Evolutionary conservation across 92 coral and sea anemone genomes (phyloP), one percentile per base, ranked within the genome.

Genomic region (Palythoa heliodiscus): DNA sequence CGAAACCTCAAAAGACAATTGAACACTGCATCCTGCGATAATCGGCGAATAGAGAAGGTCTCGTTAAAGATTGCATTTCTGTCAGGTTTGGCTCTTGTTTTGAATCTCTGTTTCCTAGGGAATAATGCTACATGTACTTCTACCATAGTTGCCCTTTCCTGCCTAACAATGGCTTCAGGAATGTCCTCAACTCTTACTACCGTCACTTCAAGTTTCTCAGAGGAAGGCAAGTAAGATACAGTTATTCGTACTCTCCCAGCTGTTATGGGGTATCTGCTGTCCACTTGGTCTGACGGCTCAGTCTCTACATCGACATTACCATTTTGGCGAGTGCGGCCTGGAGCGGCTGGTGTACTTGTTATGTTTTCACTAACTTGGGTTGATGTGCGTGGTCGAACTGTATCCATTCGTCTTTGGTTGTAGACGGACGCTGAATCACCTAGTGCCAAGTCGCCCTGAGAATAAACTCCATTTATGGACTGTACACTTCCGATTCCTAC

Each of bases 221-320:
- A 80, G 35, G 84, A 80, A 20, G 84, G 84, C 16, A 73, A 80
- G 13, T 40, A 80, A 13, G 84, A 80, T 43, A 80, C 47, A 1
- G 84, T 61, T 47, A 80, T 73, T 37, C 84, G 57, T 20, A 80
- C 84, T 38, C 84, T 80, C 39, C 84, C 84, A 1, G 84, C 84
- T 63, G 84, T 80, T 48, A 80, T 48, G 39, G 71, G 73, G 13
- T 39, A 80, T 48, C 60, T 52, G 43, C 73, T 80, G 61, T 80
- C 84, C 61, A 50, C 73, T 66, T 80, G 73, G 22, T 80, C 84
- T 0, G 14, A 23, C 19, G 84, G 74, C 55, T 80, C 73, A 40
- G 61, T 35, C 22, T 40, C 43, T 5, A 24, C n/a, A 24, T 80
- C 73, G 19, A 64, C 23, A 12, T 40, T 64, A 29, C 25, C 50